Base-by-base conservation (phyloP, 2,797 vertebrate genomes). In the Parambassis ranga region DNA sequence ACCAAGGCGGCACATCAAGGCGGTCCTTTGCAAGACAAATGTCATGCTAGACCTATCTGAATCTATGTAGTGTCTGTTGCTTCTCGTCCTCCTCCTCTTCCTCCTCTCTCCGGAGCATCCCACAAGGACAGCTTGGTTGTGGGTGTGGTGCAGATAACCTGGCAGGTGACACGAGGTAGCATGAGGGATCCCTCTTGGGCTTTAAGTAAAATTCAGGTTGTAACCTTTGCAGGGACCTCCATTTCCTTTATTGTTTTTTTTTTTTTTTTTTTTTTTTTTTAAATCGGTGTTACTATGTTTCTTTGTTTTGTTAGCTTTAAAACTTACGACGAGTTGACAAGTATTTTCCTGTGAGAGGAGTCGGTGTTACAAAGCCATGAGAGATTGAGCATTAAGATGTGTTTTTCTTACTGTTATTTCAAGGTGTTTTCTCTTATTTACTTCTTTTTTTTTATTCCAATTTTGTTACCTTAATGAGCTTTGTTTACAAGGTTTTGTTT, bases 191-290 rank as follows among this genome's bases (percentile, higher is more conserved):
- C 65, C 43, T 65, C 26, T 22, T 72, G 27, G 63, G 50, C 65
- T 78, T 76, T 52, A 47, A 65, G 63, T 73, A 61, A 81, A 53
- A 64, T 85, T 82, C 77, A 84, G 76, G 72, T 82, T 71, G 50
- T 79, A 79, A 65, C 84, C 36, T 72, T 64, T 78, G 83, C 89
- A 89, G 90, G 88, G 88, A 87, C 79, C 78, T 71, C 23, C 27
- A 14, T 36, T 61, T 6, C 62, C 19, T 43, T 55, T 66, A 7
- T 20, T 24, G 42, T 22, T 11, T 39, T 49, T 11, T n/a, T 14
- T 59, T 49, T 24, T 58, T 37, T 11, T 22, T 16, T 4, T 27
- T 48, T 6, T 14, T 5, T 26, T 32, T 10, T 44, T 27, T 20
- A 24, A 13, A 33, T 16, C 30, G 32, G 8, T 65, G 15, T 73